A percentile compares a stretch with the other conserved stretches of the same genome.
These are phyloP conservation scores for Ariopsis seemanni DNA, from an alignment of 2,113 vertebrate species.

Conservation along the genomic window DNA sequence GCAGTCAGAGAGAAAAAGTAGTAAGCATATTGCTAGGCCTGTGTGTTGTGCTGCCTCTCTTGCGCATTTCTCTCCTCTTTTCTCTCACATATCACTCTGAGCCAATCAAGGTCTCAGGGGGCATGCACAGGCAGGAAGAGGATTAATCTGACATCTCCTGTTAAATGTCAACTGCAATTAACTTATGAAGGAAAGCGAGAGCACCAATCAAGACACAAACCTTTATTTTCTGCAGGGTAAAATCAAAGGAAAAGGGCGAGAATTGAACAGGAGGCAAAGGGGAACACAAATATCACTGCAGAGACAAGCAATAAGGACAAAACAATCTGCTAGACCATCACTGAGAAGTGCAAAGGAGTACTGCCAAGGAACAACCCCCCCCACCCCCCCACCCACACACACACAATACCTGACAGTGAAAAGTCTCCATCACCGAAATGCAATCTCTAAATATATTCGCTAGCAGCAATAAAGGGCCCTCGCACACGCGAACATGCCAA, in stretches of 20 bases:
- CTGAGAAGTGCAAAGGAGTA: neutral
- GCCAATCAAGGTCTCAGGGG: conserved; percentile 59
- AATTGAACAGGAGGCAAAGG: neutral
- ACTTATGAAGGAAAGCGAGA: conserved; percentile 55
- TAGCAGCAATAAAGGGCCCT: no score
- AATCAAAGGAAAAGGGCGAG: conserved; percentile 5
- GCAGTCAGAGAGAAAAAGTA: neutral
- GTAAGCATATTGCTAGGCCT: conserved; percentile 4
- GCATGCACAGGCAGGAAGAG: conserved; percentile 51
- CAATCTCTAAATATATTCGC: neutral
- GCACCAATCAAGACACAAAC: conserved; percentile 58
- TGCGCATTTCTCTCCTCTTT: neutral
- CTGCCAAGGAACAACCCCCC: neutral
- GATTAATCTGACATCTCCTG: conserved; percentile 65
- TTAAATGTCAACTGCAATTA: conserved; percentile 68
- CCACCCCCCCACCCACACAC: neutral
- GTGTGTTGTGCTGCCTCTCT: neutral
- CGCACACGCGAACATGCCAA: no score
- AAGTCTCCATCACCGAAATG: neutral
- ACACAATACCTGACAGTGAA: neutral
- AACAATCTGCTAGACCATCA: conserved; percentile 1
- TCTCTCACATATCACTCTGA: conserved; percentile 49
- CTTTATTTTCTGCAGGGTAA: conserved; percentile 20
- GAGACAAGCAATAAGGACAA: neutral
- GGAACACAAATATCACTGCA: conserved; percentile 13